Evolutionary conservation across 64 coral and sea anemone species (phyloP).

Genomic region (Actinia tenebrosa): DNA sequence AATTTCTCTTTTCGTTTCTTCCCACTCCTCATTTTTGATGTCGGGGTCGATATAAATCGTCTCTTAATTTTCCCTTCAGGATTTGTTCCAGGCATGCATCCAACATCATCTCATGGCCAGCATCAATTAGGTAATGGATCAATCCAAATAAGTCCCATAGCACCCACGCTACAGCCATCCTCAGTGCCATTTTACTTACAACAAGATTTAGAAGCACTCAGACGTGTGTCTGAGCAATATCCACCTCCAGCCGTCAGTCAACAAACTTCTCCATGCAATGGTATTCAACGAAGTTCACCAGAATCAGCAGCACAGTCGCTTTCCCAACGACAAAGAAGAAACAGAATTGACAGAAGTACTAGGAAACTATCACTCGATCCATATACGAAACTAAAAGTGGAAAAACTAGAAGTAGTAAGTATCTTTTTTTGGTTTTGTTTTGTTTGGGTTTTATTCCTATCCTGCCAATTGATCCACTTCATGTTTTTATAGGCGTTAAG

Average conservation of each 20-base stretch:
- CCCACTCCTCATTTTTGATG: too few species aligned
- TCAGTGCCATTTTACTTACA: conserved; percentile 94
- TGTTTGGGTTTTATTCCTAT: not conserved
- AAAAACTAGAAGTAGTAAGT: conserved; percentile 97
- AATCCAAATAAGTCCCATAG: conserved; percentile 76
- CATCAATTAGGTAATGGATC: conserved; percentile 9
- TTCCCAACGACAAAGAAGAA: conserved; percentile 21
- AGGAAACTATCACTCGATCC: conserved; percentile 87
- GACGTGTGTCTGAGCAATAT: conserved; percentile 61
- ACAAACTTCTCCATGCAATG: conserved; percentile 18
- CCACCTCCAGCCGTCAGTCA: conserved; percentile 18
- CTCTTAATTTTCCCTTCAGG: conserved; percentile 10
- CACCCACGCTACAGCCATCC: conserved; percentile 59
- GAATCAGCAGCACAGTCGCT: conserved; percentile 6
- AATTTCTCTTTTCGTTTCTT: too few species aligned
- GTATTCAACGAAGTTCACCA: not conserved
- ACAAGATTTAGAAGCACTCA: conserved; percentile 80
- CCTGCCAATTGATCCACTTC: not conserved
- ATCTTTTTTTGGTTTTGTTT: not conserved
- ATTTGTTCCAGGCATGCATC: not conserved
- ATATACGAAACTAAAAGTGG: conserved; percentile 76
- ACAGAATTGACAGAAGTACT: conserved; percentile 35
- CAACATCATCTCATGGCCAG: conserved; percentile 35
- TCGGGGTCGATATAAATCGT: not conserved
- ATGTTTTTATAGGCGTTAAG: conserved; percentile 62